phyloP scores from a whole-genome alignment of 1,140 invertebrate species.

The Hetaerina americana region DNA sequence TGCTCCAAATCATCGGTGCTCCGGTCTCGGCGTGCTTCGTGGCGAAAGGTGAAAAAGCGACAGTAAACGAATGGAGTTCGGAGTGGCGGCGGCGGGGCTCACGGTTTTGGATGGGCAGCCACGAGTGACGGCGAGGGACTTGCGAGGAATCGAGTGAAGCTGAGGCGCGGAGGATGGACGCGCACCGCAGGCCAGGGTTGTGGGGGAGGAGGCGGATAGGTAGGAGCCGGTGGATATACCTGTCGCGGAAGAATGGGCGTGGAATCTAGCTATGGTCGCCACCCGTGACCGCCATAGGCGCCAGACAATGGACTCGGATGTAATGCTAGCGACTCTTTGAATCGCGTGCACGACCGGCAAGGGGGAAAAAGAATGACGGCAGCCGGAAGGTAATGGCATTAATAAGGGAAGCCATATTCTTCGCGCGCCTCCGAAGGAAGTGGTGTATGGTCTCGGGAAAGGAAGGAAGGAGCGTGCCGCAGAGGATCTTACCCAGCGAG shows the following conservation, averaged over 20 bases:
- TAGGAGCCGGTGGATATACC: not conserved
- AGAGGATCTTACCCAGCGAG: not conserved
- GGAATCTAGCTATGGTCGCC: not conserved
- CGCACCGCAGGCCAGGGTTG: too few species aligned
- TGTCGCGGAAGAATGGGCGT: not conserved
- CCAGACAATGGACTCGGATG: not conserved
- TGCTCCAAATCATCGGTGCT: too few species aligned
- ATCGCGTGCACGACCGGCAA: not conserved
- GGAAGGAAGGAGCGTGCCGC: not conserved
- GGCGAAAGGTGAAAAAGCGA: not conserved
- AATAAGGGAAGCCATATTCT: not conserved
- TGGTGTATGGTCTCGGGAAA: not conserved
- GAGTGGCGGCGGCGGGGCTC: not conserved
- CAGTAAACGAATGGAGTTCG: not conserved
- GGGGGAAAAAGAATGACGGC: not conserved
- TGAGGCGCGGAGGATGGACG: too few species aligned
- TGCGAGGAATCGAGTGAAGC: too few species aligned
- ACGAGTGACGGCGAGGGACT: not conserved
- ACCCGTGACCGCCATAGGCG: not conserved
- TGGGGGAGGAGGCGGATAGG: not conserved
- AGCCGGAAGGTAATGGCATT: not conserved
- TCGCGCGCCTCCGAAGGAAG: not conserved
- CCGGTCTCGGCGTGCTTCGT: too few species aligned
- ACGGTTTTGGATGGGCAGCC: not conserved
- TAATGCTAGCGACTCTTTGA: not conserved